phyloP scores from a whole-genome alignment of 30 jellyfish, hydroid and myxozoan species.

The Calvadosia cruxmelitensis region DNA sequence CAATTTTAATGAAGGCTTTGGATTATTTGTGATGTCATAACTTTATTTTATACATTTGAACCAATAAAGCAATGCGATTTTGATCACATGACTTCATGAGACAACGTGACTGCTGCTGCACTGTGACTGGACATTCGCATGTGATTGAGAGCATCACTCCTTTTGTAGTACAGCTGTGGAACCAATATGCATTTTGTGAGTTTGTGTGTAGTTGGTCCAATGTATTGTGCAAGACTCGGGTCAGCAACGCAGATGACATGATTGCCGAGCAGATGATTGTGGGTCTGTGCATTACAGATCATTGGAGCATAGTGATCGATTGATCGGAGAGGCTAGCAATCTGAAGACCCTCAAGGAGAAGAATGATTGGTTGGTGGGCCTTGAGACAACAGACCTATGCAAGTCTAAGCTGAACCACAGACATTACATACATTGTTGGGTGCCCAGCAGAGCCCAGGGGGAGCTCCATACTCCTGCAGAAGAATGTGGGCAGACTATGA shows the following conservation, averaged over 20 bases:
- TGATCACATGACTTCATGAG: too few relatives aligned
- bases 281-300: slow-evolving; percentile 11
- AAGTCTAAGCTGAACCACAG: not conserved
- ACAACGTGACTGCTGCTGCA: too few relatives aligned
- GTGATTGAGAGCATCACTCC: slow-evolving; percentile 15
- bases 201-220: not conserved
- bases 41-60: slow-evolving; percentile 1
- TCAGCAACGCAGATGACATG: slow-evolving; percentile 6
- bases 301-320: slow-evolving; percentile 1
- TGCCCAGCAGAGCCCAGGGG: not conserved
- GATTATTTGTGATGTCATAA: slow-evolving; percentile 2
- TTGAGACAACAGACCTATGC: slow-evolving; percentile 2
- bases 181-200: not conserved
- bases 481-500: not conserved
- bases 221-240: not conserved
- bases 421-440: not conserved
- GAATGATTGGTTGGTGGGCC: not conserved
- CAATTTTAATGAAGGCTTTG: too few relatives aligned
- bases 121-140: too few relatives aligned
- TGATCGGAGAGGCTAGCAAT: slow-evolving; percentile 3
- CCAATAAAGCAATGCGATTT: slow-evolving; percentile 12
- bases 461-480: not conserved
- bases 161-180: slow-evolving; percentile 10
- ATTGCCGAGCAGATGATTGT: slow-evolving; percentile 2
- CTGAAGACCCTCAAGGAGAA: not conserved